Conservation (phyloP, 1,140 invertebrate genomes). For the Calycopis cecrops region DNA sequence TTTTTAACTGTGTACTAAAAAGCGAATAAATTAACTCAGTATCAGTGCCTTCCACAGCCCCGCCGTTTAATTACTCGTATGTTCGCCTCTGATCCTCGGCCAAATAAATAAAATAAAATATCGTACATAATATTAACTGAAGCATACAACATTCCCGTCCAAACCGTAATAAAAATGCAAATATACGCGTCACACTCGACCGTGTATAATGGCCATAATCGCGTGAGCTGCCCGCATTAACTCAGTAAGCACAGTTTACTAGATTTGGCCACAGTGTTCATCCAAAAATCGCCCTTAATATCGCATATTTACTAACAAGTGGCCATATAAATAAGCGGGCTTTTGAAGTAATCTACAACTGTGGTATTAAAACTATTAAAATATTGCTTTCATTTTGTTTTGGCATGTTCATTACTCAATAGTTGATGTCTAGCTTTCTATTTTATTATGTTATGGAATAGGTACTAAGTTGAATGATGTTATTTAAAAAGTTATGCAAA, state of each 20-base stretch:
- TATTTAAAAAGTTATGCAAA: too few species aligned
- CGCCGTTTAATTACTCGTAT: slow-evolving; percentile 14
- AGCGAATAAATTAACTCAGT: slow-evolving; percentile 1
- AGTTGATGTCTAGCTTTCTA: too few species aligned
- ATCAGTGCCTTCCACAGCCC: background rate
- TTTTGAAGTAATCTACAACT: slow-evolving; percentile 2
- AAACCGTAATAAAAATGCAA: slow-evolving; percentile 38
- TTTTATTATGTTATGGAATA: too few species aligned
- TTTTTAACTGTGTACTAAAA: too few species aligned
- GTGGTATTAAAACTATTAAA: background rate
- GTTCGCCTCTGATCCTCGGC: slow-evolving; percentile 4
- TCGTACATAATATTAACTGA: slow-evolving; percentile 21
- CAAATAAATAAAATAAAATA: slow-evolving; percentile 19
- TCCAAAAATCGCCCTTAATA: slow-evolving; percentile 46
- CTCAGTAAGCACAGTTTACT: slow-evolving; percentile 35
- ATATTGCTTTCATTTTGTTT: too few species aligned
- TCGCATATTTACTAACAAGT: slow-evolving; percentile 25
- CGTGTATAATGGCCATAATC: slow-evolving; percentile 36
- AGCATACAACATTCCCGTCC: slow-evolving; percentile 21
- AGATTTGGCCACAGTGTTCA: slow-evolving; percentile 44
- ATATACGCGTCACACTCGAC: slow-evolving; percentile 30
- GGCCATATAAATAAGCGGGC: slow-evolving; percentile 10
- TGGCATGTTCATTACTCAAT: too few species aligned
- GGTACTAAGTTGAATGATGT: too few species aligned
- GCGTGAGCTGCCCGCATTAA: slow-evolving; percentile 37